phyloP scores from a whole-genome alignment of 1,140 invertebrate species.

The Magallana gigas region DNA sequence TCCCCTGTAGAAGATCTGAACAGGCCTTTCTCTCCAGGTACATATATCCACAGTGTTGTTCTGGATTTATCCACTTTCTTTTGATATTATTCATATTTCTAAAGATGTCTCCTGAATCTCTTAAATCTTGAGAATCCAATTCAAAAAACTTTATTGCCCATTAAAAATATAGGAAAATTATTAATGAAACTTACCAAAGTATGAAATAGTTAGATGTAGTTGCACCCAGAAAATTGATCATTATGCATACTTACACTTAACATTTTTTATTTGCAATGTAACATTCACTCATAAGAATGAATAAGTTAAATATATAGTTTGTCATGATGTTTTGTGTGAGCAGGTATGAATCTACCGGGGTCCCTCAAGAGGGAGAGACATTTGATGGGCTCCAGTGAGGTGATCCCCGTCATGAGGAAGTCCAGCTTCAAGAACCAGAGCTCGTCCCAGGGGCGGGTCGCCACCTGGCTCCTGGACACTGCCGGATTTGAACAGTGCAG shows the following conservation, averaged over 20 bases:
- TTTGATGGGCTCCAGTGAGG: slow-evolving; percentile 54
- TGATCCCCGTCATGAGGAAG: slow-evolving; percentile 56
- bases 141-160: too few species aligned
- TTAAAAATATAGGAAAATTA: too few species aligned
- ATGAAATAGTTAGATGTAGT: too few species aligned
- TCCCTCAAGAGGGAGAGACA: slow-evolving; percentile 59
- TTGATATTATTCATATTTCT: neutral
- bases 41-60: neutral
- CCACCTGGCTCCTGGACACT: slow-evolving; percentile 79
- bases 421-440: slow-evolving; percentile 70
- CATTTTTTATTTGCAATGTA: too few species aligned
- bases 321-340: too few species aligned
- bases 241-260: too few species aligned
- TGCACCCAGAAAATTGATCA: too few species aligned
- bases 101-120: neutral
- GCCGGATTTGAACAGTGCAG: slow-evolving; percentile 79
- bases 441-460: slow-evolving; percentile 70
- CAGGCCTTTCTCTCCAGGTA: slow-evolving; percentile 55
- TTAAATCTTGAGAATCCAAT: too few species aligned
- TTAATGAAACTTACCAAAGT: too few species aligned
- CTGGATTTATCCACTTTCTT: neutral
- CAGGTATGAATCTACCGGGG: slow-evolving; percentile 68
- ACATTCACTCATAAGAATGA: too few species aligned
- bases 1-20: slow-evolving; percentile 75
- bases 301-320: too few species aligned